Conservation (phyloP, 2,113 vertebrate genomes). For the Centrocercus urophasianus region DNA sequence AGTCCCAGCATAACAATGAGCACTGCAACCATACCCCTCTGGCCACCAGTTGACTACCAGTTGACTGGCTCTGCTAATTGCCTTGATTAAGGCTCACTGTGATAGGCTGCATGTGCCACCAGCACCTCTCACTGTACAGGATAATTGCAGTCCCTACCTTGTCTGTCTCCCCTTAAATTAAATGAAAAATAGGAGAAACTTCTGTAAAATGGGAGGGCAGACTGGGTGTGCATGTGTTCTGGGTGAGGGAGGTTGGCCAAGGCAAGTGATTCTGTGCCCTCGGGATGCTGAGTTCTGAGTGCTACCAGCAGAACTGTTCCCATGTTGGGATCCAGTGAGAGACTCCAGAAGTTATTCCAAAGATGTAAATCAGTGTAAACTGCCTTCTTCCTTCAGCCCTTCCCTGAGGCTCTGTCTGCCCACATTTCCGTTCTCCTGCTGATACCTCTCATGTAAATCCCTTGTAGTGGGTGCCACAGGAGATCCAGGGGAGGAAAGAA, state of each 20-base stretch:
- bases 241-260: not conserved
- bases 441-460: not conserved
- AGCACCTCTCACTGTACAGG: rapidly evolving
- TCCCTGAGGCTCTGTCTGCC: not conserved
- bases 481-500: not conserved
- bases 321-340: rapidly evolving
- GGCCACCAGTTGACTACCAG: not conserved
- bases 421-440: not conserved
- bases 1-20: not conserved
- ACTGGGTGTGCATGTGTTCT: not conserved
- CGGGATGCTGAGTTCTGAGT: not conserved
- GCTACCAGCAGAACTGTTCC: rapidly evolving
- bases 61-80: rapidly evolving
- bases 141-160: rapidly evolving
- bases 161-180: not conserved
- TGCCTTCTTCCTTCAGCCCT: not conserved
- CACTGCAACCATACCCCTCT: rapidly evolving
- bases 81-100: not conserved
- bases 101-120: rapidly evolving
- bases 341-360: not conserved
- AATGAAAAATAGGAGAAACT: not conserved
- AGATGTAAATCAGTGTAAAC: not conserved
- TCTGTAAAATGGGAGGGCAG: not conserved
- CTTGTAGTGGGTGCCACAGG: not conserved
- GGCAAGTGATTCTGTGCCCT: rapidly evolving